Conservation (phyloP, 2,113 vertebrate species). For the Psilopsiagon aymara region DNA sequence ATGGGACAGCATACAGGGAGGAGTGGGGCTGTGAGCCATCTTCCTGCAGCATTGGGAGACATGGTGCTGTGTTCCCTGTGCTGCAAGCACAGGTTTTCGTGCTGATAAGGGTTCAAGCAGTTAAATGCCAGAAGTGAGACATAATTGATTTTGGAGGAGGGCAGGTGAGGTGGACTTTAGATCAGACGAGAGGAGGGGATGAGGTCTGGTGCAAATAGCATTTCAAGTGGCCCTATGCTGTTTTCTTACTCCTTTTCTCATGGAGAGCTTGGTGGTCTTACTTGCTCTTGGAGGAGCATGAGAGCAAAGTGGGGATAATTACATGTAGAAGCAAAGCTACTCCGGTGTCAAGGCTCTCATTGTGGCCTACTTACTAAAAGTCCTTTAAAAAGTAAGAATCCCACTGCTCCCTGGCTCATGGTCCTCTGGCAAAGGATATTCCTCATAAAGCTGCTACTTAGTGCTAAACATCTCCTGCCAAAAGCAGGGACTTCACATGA, state of each 20-base stretch:
- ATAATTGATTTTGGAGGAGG: not conserved
- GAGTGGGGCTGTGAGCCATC: fast-evolving
- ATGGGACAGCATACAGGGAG: not conserved
- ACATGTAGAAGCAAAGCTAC: not conserved
- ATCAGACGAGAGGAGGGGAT: not conserved
- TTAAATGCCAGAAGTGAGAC: not conserved
- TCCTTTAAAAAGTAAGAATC: slow-evolving; percentile 62
- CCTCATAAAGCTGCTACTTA: slow-evolving; percentile 61
- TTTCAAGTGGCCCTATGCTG: not conserved
- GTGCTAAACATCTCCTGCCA: slow-evolving; percentile 46
- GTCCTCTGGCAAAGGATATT: slow-evolving; percentile 60
- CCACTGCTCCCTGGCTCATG: slow-evolving; percentile 40
- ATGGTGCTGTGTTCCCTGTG: fast-evolving
- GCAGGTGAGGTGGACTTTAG: not conserved
- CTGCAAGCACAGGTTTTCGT: fast-evolving
- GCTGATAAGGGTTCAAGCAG: not conserved
- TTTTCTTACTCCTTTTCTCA: slow-evolving; percentile 1
- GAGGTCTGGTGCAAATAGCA: not conserved
- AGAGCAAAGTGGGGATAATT: slow-evolving; percentile 12
- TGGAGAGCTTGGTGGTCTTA: slow-evolving; percentile 34
- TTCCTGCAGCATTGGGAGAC: not conserved
- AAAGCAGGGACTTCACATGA: not conserved
- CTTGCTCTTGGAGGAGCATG: slow-evolving; percentile 35
- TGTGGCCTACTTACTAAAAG: slow-evolving; percentile 68
- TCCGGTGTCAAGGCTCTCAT: slow-evolving; percentile 43